Evolutionary conservation across 2,888 invertebrate species (phyloP).

Genomic region (Brachyptera putata): DNA sequence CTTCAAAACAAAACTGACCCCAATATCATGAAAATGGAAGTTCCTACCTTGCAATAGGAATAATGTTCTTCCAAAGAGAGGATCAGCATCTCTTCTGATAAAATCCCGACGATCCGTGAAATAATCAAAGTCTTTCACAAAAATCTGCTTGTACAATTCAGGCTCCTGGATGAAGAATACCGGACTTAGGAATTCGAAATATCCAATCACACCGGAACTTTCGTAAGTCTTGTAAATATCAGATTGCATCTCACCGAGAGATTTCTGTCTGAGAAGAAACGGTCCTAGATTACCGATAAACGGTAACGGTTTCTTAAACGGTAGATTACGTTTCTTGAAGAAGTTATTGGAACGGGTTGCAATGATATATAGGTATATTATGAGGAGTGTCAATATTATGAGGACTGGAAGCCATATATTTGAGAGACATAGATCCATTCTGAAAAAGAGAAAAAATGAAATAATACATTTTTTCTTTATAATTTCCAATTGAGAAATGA

Average conservation of each 20-base stretch:
- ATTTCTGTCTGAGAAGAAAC: not conserved
- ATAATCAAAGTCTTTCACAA: conserved; percentile 25
- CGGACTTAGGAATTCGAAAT: conserved; percentile 3
- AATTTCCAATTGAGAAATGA: too few species aligned
- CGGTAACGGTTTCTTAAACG: not conserved
- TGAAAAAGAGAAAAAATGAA: too few species aligned
- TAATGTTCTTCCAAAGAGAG: conserved; percentile 14
- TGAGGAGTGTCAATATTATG: not conserved
- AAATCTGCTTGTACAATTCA: conserved; percentile 27
- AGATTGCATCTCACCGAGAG: not conserved
- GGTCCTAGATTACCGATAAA: not conserved
- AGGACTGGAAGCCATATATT: not conserved
- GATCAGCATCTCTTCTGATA: conserved; percentile 9
- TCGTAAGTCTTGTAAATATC: not conserved
- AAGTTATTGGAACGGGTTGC: not conserved
- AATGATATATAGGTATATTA: not conserved
- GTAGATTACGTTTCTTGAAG: not conserved
- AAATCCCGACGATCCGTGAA: conserved; percentile 9
- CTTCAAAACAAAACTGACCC: too few species aligned
- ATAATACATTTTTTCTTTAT: too few species aligned
- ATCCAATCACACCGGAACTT: not conserved
- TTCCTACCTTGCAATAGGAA: conserved; percentile 18
- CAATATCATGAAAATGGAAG: too few species aligned
- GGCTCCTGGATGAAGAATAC: conserved; percentile 23
- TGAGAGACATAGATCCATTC: not conserved